phyloP scores from a whole-genome alignment of 2,113 vertebrate genomes.

The Antennarius striatus region DNA sequence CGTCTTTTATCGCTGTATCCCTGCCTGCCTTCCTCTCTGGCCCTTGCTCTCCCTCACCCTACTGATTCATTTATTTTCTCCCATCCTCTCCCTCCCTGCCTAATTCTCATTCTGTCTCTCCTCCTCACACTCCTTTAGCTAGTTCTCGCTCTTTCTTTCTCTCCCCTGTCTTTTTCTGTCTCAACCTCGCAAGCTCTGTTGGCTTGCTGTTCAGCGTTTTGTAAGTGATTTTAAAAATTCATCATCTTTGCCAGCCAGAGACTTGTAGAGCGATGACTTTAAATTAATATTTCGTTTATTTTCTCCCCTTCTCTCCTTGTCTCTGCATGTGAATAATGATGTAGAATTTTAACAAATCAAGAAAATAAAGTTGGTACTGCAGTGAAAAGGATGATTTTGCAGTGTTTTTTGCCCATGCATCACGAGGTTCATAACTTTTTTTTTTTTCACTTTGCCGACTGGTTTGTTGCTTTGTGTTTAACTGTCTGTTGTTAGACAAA shows the following conservation, averaged over 20 bases:
- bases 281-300: slow-evolving; percentile 9
- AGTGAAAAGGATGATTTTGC: no score
- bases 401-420: neutral
- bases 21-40: slow-evolving; percentile 5
- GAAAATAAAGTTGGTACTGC: neutral
- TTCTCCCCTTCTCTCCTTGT: slow-evolving; percentile 7
- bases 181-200: slow-evolving; percentile 2
- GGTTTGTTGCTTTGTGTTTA: no score
- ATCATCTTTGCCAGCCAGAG: slow-evolving; percentile 32
- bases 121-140: slow-evolving; percentile 14
- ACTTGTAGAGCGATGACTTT: slow-evolving; percentile 21
- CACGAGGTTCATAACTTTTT: neutral
- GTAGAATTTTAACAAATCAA: neutral
- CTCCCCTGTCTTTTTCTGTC: slow-evolving; percentile 13
- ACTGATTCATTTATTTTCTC: slow-evolving; percentile 12
- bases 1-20: slow-evolving; percentile 22
- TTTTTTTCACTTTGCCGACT: neutral
- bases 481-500: no score
- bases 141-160: slow-evolving; percentile 12
- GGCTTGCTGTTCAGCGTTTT: slow-evolving; percentile 19
- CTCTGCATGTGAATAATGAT: slow-evolving; percentile 2
- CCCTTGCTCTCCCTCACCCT: neutral
- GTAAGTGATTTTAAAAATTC: slow-evolving; percentile 56
- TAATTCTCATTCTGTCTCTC: no score
- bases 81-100: neutral